Evolutionary conservation across 2,797 vertebrate genomes (phyloP).

Genomic region (Meda fulgida): DNA sequence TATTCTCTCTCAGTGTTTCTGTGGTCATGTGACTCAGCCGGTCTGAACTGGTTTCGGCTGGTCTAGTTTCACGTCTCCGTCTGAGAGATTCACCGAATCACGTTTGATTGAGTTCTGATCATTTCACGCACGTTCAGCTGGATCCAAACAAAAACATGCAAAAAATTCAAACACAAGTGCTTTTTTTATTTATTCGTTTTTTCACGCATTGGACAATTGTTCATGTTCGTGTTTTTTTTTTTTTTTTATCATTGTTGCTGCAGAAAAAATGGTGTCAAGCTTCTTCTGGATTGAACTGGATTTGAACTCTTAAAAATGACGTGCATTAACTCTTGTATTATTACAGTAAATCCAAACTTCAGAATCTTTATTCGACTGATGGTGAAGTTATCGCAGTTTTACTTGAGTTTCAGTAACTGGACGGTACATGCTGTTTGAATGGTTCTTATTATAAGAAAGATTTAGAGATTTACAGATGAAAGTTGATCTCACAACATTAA

Average conservation of each 20-base stretch:
- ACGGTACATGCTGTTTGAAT: background rate
- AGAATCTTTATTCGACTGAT: background rate
- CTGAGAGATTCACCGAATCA: no score
- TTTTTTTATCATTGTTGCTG: background rate
- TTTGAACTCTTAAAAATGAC: background rate
- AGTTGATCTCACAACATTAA: background rate
- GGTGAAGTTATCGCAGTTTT: background rate
- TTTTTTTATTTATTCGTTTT: background rate
- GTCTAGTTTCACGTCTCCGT: no score
- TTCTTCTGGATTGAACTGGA: constrained; percentile 4
- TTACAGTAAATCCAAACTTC: background rate
- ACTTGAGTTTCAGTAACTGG: background rate
- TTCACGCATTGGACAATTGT: background rate
- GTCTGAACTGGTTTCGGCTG: background rate
- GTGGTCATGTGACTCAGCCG: background rate
- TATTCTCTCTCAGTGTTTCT: background rate
- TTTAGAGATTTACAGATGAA: background rate
- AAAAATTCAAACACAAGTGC: background rate
- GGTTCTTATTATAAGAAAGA: background rate
- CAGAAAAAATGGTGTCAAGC: background rate
- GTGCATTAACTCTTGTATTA: background rate
- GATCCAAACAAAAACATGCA: background rate
- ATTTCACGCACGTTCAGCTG: background rate
- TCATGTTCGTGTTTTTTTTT: background rate
- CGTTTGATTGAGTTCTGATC: no score